A percentile compares a stretch with the other conserved stretches of the same genome.
Conservation (phyloP, 2,797 vertebrate species). For the Leptodactylus fallax region DNA sequence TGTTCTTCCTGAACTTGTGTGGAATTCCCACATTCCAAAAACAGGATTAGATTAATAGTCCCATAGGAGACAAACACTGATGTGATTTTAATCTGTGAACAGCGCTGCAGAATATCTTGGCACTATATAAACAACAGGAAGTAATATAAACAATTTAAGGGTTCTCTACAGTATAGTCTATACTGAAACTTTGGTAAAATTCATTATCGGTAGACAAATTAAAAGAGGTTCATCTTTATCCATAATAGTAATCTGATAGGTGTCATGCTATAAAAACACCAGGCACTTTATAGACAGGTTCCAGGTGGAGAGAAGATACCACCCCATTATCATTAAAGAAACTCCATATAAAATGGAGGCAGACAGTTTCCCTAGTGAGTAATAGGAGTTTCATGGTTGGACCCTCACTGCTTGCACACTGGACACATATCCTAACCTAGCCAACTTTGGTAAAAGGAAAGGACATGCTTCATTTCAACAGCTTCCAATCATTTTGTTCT, state of each 20-base stretch:
- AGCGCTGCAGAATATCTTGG: background rate
- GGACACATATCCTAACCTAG: too few relatives aligned
- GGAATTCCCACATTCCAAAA: conserved; percentile 15
- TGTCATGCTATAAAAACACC: background rate
- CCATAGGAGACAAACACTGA: background rate
- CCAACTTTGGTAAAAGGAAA: too few relatives aligned
- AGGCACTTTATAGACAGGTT: background rate
- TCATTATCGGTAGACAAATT: too few relatives aligned
- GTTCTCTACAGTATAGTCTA: background rate
- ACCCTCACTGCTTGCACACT: too few relatives aligned
- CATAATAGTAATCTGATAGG: background rate
- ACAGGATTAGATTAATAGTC: background rate
- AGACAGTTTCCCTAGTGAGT: too few relatives aligned
- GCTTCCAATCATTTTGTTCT: too few relatives aligned
- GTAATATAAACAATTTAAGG: background rate
- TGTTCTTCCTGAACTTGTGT: background rate
- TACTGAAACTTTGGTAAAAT: background rate
- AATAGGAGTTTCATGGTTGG: too few relatives aligned
- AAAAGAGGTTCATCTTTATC: too few relatives aligned
- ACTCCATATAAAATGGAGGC: background rate
- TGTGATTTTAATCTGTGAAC: background rate
- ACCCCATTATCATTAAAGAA: background rate
- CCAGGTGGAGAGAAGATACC: background rate
- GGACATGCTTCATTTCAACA: too few relatives aligned
- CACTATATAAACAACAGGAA: background rate